Conservation (phyloP, 2,888 invertebrate species). For the Melolontha melolontha region DNA sequence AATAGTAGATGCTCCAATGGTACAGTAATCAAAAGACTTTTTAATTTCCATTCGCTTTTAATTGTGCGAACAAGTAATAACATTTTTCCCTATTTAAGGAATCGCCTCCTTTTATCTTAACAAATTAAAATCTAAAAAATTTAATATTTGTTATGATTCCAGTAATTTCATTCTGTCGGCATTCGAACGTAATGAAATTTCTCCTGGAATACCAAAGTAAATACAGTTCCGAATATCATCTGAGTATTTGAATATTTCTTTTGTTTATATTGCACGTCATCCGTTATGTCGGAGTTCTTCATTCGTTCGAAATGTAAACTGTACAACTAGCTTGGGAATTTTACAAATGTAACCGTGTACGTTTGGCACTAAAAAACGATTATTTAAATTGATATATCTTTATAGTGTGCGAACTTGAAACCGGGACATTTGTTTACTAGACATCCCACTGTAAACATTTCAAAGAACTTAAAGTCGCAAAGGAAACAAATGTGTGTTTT, state of each 20-base stretch:
- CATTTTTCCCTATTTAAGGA: too few species aligned
- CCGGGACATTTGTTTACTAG: conserved; percentile 36
- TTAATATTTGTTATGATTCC: too few species aligned
- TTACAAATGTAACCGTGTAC: neutral
- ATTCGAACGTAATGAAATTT: too few species aligned
- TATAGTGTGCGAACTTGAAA: conserved; percentile 28
- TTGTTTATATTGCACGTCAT: conserved; percentile 25
- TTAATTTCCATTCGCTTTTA: too few species aligned
- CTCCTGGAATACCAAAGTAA: conserved; percentile 7
- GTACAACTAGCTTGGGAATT: conserved; percentile 25
- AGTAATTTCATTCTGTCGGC: too few species aligned
- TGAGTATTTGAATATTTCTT: conserved; percentile 13
- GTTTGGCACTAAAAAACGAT: conserved; percentile 29
- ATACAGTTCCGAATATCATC: neutral
- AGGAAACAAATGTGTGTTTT: conserved; percentile 32
- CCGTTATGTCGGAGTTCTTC: conserved; percentile 6
- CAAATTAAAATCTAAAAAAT: too few species aligned
- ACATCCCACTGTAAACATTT: conserved; percentile 36
- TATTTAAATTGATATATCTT: conserved; percentile 42
- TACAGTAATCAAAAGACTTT: too few species aligned
- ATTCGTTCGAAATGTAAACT: conserved; percentile 26
- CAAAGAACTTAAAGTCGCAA: conserved; percentile 30
- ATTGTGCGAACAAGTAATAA: too few species aligned
- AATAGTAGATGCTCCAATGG: too few species aligned
- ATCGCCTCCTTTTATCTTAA: too few species aligned